Conservation (phyloP, 2,113 vertebrate species). For the Cyanoderma ruficeps region DNA sequence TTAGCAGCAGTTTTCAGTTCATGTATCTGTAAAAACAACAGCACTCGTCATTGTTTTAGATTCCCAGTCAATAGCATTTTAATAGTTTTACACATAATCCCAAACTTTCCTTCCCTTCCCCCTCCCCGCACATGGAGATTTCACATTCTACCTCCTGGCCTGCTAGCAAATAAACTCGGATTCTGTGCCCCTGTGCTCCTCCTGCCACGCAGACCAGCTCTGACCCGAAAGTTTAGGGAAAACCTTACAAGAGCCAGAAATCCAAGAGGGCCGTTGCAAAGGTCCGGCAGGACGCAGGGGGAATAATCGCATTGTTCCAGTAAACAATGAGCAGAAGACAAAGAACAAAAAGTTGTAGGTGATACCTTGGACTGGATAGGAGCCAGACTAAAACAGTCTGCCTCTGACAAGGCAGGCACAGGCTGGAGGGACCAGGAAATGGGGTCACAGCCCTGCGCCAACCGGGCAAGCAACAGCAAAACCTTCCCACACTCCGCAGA, state of each 20-base stretch:
- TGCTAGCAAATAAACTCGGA: background rate
- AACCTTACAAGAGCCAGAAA: background rate
- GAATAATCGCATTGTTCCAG: background rate
- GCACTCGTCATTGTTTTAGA: conserved; percentile 63
- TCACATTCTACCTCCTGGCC: conserved; percentile 5
- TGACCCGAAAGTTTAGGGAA: background rate
- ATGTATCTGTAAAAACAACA: conserved; percentile 77
- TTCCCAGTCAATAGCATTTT: conserved; percentile 60
- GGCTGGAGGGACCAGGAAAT: background rate
- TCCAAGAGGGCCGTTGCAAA: background rate
- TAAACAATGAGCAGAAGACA: conserved; percentile 11
- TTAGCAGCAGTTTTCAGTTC: conserved; percentile 80
- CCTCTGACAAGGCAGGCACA: background rate
- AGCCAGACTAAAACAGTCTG: background rate
- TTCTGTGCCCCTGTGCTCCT: background rate
- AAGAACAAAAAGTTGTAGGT: background rate
- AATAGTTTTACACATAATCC: conserved; percentile 64
- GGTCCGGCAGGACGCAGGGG: background rate
- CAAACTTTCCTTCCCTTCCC: conserved; percentile 32
- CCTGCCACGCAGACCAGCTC: background rate
- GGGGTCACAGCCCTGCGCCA: background rate
- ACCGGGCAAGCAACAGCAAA: background rate
- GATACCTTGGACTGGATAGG: background rate
- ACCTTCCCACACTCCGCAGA: fast-evolving
- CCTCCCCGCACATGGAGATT: background rate